Conservation (phyloP, 2,113 vertebrate genomes). For the Halcyon malimbica region DNA sequence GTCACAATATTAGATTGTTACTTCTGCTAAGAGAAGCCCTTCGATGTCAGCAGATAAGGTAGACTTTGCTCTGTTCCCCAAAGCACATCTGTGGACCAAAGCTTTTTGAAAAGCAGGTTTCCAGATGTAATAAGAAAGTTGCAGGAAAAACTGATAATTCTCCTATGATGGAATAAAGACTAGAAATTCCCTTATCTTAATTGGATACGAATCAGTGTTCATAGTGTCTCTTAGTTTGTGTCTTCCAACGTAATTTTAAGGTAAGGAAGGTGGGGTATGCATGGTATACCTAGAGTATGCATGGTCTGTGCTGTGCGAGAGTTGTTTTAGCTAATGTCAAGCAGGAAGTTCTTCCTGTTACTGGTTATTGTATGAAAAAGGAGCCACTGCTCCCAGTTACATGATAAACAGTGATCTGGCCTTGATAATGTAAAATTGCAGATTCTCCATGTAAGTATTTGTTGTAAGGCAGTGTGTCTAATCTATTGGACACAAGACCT, state of each 20-base stretch:
- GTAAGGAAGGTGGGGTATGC: neutral
- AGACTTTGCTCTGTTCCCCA: neutral
- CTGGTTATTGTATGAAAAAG: neutral
- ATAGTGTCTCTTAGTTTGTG: neutral
- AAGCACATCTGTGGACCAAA: neutral
- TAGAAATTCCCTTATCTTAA: neutral
- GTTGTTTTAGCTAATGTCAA: neutral
- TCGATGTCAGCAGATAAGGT: neutral
- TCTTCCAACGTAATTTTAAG: neutral
- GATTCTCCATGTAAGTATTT: fast-evolving
- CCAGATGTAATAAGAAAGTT: neutral
- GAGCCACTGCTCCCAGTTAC: neutral
- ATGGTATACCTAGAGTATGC: neutral
- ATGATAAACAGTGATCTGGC: neutral
- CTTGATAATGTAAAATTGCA: neutral
- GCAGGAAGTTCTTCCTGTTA: neutral
- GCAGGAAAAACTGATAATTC: neutral
- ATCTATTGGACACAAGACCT: neutral
- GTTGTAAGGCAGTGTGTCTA: neutral
- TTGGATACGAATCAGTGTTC: neutral
- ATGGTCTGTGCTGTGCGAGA: neutral
- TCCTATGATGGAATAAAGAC: neutral
- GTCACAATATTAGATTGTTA: neutral
- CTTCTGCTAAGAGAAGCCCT: neutral
- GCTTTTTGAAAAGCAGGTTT: neutral